Percentiles rank a stretch among this genome's conserved stretches.
Conservation (phyloP, 2,888 invertebrate species). For the Malthinus flaveolus region DNA sequence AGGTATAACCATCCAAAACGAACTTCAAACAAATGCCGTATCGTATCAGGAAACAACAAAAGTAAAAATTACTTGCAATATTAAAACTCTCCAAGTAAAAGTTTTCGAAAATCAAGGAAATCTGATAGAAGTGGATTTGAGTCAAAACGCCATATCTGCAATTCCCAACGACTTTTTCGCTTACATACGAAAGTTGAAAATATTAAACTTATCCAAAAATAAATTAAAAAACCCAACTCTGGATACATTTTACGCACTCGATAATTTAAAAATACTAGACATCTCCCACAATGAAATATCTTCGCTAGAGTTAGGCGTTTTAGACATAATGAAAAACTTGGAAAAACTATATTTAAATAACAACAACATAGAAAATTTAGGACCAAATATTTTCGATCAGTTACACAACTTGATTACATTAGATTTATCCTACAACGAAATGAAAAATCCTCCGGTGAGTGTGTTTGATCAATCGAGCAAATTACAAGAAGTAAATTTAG, state of each 20-base stretch:
- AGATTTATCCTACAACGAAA: conserved; percentile 32
- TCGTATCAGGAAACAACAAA: conserved; percentile 25
- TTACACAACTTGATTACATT: conserved; percentile 25
- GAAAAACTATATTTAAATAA: conserved; percentile 29
- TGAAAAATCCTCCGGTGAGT: conserved; percentile 28
- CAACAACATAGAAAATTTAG: conserved; percentile 28
- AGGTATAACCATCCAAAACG: no score
- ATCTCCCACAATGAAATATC: conserved; percentile 32
- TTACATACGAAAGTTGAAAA: conserved; percentile 21
- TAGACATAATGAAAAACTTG: conserved; percentile 31
- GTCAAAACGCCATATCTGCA: conserved; percentile 22
- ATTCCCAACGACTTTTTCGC: conserved; percentile 34
- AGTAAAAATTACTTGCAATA: conserved; percentile 24
- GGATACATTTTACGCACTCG: conserved; percentile 33
- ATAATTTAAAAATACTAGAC: conserved; percentile 30
- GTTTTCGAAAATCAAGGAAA: conserved; percentile 27
- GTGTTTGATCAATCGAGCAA: conserved; percentile 32
- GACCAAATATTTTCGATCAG: conserved; percentile 34
- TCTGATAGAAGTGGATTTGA: conserved; percentile 26
- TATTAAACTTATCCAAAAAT: conserved; percentile 31
- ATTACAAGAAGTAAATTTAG: conserved; percentile 31
- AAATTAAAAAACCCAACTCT: conserved; percentile 29
- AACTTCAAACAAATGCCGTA: conserved; percentile 13
- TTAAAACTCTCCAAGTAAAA: conserved; percentile 23
- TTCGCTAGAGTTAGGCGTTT: conserved; percentile 29